phyloP scores from a whole-genome alignment of 2,797 vertebrate species.

The Parambassis ranga region DNA sequence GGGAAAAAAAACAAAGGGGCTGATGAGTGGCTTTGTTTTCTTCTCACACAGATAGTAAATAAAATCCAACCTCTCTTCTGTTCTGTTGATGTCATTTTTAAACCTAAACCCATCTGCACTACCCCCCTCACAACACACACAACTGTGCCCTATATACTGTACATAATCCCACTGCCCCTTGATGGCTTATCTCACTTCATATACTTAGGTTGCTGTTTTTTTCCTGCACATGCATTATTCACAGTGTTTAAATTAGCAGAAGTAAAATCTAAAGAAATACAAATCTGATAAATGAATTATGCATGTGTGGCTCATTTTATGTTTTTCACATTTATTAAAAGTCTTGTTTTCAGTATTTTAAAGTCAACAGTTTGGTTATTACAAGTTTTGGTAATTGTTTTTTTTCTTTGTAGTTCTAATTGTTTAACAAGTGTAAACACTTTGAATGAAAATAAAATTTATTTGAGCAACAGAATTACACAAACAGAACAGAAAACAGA shows the following conservation, averaged over 20 bases:
- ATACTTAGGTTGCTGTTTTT: slow-evolving; percentile 2
- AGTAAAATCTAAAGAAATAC: background rate
- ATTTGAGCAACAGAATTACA: too few relatives aligned
- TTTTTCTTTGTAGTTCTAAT: background rate
- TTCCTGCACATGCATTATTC: background rate
- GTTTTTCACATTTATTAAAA: background rate
- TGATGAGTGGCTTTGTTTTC: background rate
- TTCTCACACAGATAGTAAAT: background rate
- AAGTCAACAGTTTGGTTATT: background rate
- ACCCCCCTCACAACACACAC: background rate
- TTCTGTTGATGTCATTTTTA: slow-evolving; percentile 24
- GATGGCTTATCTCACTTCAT: slow-evolving; percentile 40
- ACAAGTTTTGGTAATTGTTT: background rate
- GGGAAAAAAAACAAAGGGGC: background rate
- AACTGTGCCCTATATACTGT: slow-evolving; percentile 12
- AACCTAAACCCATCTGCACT: slow-evolving; percentile 25
- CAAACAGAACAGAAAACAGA: too few relatives aligned
- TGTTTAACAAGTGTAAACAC: too few relatives aligned
- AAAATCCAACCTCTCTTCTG: background rate
- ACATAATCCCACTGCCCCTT: slow-evolving; percentile 47
- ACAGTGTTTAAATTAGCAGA: background rate
- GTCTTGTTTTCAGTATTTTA: background rate
- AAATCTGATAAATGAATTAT: background rate
- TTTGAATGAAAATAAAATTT: too few relatives aligned
- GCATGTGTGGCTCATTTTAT: background rate